Evolutionary conservation across 2,797 vertebrate species (phyloP), one percentile per base, ranked within the genome.

Genomic region (Novumbra hubbsi): DNA sequence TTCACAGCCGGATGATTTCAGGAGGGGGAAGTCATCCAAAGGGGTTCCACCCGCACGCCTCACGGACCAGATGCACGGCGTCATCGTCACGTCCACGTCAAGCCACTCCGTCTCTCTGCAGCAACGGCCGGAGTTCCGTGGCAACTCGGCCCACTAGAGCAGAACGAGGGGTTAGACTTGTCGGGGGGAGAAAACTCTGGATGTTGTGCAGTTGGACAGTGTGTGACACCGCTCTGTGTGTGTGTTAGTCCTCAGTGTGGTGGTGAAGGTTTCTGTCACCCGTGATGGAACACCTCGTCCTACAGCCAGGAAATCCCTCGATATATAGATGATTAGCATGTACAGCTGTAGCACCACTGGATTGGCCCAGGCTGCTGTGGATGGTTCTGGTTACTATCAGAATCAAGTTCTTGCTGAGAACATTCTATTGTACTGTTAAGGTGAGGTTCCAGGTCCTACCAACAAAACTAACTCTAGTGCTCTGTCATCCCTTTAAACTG

Each of bases 81-180:
- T 95, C 83, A 89, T 94, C 55, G 85, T 95, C 80, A 95, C 94
- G 57, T 93, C 91, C 30, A 91, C 91, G 77, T 92, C 93, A 80
- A 93, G 81, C 82, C 92, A 92, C 8, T 84, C 74, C 14, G 84
- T 93, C 66, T 73, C 41, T 8, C 41, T 86, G 72, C 78, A 85
- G 72, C 79, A 86, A 11, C 84, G 86, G 38, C 84, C 83, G 0
- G 79, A 86, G 84, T 89, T 83, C 79, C 80, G 85, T 16, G 83
- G 84, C 76, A 90, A 78, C 49, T 69, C 9, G 7, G 38, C 34
- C 17, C 57, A 24, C 17, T 45, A 57, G 57, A 83, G 34, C 81
- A 86, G 80, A 72, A 0, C n/a, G 70, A 66, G 79, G 86, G n/a
- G 3, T 55, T 78, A 85, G 27, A 2, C 66, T 68, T 52, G 49